These are phyloP conservation scores for Nyctibius bracteatus DNA, from an alignment of 2,113 vertebrate genomes.

Conservation along the genomic window DNA sequence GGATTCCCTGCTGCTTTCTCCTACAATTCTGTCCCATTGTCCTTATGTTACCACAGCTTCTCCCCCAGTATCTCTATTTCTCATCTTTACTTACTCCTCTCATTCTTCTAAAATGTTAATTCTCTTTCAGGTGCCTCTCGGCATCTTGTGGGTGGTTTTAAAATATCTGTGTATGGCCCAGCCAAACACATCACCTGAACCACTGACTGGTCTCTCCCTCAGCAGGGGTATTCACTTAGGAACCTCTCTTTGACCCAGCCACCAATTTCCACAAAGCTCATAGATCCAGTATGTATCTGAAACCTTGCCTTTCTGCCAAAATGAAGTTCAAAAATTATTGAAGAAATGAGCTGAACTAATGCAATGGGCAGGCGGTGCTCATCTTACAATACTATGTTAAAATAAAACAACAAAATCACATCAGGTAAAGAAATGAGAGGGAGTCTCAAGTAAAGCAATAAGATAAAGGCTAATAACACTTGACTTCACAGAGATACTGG, in stretches of 20 bases:
- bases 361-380: neutral
- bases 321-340: neutral
- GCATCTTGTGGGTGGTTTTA: neutral
- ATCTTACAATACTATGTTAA: neutral
- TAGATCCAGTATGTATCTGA: neutral
- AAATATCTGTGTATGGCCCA: neutral
- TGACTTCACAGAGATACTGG: fast-evolving
- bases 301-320: neutral
- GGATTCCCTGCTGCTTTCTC: neutral
- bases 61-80: neutral
- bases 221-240: neutral
- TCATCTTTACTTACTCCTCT: neutral
- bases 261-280: neutral
- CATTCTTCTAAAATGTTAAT: neutral
- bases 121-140: neutral
- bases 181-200: neutral
- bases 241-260: neutral
- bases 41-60: neutral
- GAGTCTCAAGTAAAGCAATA: too few relatives aligned
- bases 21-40: neutral
- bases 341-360: neutral
- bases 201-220: neutral
- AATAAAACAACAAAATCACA: neutral
- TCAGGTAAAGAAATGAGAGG: neutral
- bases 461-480: too few relatives aligned